Conservation (phyloP, 1,140 invertebrate species). For the Tribolium madens region DNA sequence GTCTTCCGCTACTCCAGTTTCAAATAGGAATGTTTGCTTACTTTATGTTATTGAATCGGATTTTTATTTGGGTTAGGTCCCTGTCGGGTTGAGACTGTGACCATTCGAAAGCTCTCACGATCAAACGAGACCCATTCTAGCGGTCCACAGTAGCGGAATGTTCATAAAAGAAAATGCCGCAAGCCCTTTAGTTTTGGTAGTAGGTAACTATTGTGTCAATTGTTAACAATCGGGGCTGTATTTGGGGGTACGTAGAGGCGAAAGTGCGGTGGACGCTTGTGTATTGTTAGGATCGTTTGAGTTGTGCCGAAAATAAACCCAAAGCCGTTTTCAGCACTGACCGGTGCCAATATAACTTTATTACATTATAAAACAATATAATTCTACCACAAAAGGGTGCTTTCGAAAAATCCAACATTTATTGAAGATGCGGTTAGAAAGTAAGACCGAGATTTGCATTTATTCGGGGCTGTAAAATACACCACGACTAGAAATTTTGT, state of each 20-base stretch:
- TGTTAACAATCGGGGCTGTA: conserved; percentile 18
- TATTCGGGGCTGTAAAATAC: conserved; percentile 4
- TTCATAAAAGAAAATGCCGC: conserved; percentile 57
- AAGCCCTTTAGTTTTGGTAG: conserved; percentile 60
- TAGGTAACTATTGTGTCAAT: conserved; percentile 54
- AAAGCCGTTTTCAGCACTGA: neutral
- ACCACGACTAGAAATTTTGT: neutral
- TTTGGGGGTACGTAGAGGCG: conserved; percentile 8
- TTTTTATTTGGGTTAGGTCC: conserved; percentile 54
- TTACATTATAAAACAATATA: conserved; percentile 45
- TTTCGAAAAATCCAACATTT: too few relatives aligned
- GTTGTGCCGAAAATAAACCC: conserved; percentile 34
- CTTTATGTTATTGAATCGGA: conserved; percentile 58
- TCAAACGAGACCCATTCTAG: neutral
- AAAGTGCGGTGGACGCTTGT: neutral
- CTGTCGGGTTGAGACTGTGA: conserved; percentile 13
- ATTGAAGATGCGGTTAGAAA: neutral
- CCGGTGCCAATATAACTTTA: conserved; percentile 29
- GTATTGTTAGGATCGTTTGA: conserved; percentile 22
- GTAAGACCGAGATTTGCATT: neutral
- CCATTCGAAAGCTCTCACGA: neutral
- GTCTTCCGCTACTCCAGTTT: conserved; percentile 58
- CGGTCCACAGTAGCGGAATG: conserved; percentile 51
- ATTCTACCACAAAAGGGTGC: conserved; percentile 19
- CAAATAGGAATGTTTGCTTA: conserved; percentile 61